Evolutionary conservation across 2,888 invertebrate genomes (phyloP), one percentile per base, ranked within the genome.

Genomic region (Microctonus aethiopoides): DNA sequence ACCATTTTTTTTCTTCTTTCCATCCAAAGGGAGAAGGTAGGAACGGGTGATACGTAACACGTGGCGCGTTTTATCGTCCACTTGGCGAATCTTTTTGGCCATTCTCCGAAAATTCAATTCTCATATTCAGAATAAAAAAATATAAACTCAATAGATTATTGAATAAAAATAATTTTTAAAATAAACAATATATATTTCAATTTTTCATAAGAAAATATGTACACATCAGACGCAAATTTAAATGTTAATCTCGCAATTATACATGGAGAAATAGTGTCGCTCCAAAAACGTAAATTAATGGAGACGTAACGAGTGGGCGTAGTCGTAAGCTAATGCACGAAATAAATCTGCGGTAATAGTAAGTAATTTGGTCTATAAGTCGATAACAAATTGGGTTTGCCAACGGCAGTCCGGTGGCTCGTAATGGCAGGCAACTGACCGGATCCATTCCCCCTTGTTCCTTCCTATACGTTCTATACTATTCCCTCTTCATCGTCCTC

Each of bases 281-380:
- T n/a, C 20, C 46, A 41, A 66, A 70, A 70, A 70, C 32, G 36
- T 70, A 83, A 84, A 86, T 85, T 86, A 86, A 86, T 84, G 79
- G 82, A 83, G 81, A 83, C 81, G 80, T 82, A 83, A 81, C 78
- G 80, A 78, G 83, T 78, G 80, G 80, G 80, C 78, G 81, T 78
- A 78, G 70, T 69, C 67, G 68, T 66, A 20, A 72, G 75, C 83
- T 86, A 86, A 86, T 86, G 84, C 77, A 83, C 75, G 82, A 83
- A 84, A 86, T 86, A 86, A 86, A 86, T 86, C 86, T 86, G 84
- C 81, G 83, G 84, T 86, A 86, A 86, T 86, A 83, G 86, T 85
- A 85, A 86, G 86, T 84, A 85, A 83, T 83, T 84, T 84, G 81
- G 82, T 81, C 83, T 83, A 84, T 86, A 86, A 86, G 85, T 86